phyloP scores from a whole-genome alignment of 2,888 invertebrate species.

The Nipponacmea schrenckii region DNA sequence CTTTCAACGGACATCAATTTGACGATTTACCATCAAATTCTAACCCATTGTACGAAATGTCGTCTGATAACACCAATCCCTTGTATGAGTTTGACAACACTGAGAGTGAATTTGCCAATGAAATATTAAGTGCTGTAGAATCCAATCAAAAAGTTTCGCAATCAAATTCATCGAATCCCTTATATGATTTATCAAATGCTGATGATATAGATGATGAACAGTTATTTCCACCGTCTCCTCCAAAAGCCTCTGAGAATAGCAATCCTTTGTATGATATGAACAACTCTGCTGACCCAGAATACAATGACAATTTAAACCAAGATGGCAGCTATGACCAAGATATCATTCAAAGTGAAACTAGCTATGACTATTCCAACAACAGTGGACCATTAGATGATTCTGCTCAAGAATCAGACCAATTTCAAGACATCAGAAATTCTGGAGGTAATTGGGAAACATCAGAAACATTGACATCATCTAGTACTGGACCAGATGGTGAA shows the following conservation, averaged over 20 bases:
- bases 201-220: background rate
- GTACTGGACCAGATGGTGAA: conserved; percentile 3
- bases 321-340: background rate
- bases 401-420: background rate
- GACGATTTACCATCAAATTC: background rate
- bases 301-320: background rate
- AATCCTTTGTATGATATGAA: background rate
- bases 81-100: background rate
- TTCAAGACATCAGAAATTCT: background rate
- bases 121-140: background rate
- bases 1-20: background rate
- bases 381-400: background rate
- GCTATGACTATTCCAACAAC: background rate
- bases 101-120: background rate
- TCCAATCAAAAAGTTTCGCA: background rate
- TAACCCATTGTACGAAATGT: background rate
- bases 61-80: background rate
- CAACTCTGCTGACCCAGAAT: background rate
- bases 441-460: background rate
- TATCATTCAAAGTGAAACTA: background rate
- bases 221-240: background rate
- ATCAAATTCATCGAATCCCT: background rate
- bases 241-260: background rate
- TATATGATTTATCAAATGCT: background rate
- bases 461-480: background rate